These are phyloP conservation scores for Drosophila niveifrons DNA, from an alignment of 2,888 invertebrate species.

Conservation along the genomic window DNA sequence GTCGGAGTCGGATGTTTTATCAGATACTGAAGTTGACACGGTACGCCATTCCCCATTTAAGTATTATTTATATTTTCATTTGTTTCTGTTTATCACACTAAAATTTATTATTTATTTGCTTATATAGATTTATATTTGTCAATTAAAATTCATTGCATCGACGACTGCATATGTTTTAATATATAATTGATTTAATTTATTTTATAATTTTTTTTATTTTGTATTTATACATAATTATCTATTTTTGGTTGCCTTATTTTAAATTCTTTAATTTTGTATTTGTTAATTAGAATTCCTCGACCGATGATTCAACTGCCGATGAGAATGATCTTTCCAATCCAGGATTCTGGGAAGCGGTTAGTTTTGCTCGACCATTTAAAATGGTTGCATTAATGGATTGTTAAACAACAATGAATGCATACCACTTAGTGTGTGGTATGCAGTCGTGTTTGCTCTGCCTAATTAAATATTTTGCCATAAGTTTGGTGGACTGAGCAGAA, in stretches of 20 bases:
- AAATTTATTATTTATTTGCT: not conserved
- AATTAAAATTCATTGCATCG: no score
- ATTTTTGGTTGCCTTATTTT: not conserved
- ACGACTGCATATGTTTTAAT: no score
- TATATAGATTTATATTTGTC: not conserved
- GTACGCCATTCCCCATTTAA: constrained; percentile 18
- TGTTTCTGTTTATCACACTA: not conserved
- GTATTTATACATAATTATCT: not conserved
- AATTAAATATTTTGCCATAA: constrained; percentile 57
- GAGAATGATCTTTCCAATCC: constrained; percentile 54
- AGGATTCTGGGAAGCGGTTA: constrained; percentile 50
- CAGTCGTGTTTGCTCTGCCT: constrained; percentile 30
- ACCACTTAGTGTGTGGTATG: not conserved
- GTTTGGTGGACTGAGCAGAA: constrained; percentile 35
- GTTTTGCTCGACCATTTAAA: constrained; percentile 16
- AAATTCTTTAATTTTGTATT: constrained; percentile 9
- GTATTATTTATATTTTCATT: constrained; percentile 9
- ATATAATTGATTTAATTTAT: not conserved
- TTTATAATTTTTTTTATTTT: constrained; percentile 13
- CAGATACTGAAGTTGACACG: constrained; percentile 34
- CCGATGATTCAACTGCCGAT: constrained; percentile 47
- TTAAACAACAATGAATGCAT: not conserved
- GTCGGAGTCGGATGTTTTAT: not conserved
- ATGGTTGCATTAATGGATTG: constrained; percentile 1
- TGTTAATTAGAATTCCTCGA: constrained; percentile 26